phyloP scores from a whole-genome alignment of 1,140 invertebrate species.

The Panagrolaimus sp. region DNA sequence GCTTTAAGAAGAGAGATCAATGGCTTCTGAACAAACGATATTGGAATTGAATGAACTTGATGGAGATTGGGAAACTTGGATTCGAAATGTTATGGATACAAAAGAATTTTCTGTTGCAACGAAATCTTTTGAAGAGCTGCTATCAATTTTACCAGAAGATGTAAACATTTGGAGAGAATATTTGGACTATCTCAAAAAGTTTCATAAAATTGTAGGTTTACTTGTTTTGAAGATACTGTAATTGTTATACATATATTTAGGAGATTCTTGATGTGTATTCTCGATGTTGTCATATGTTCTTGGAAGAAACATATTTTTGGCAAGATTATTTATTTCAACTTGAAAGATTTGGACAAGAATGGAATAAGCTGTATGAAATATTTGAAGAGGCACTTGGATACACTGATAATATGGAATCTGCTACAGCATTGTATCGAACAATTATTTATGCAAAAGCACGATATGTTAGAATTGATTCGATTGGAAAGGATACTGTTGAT shows the following conservation, averaged over 20 bases:
- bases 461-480: background rate
- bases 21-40: too few relatives aligned
- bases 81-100: background rate
- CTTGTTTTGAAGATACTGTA: too few relatives aligned
- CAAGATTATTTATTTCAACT: slow-evolving; percentile 3
- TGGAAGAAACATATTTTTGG: background rate
- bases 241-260: too few relatives aligned
- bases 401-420: background rate
- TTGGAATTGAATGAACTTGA: too few relatives aligned
- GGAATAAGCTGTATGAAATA: background rate
- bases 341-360: background rate
- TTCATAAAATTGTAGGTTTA: background rate
- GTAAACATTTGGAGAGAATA: slow-evolving; percentile 7
- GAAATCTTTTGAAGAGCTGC: background rate
- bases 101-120: background rate
- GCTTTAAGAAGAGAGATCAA: too few relatives aligned
- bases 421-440: background rate
- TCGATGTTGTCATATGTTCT: background rate
- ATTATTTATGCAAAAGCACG: background rate
- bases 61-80: background rate
- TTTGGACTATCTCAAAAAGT: slow-evolving; percentile 12
- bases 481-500: background rate
- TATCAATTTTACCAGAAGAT: background rate
- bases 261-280: background rate
- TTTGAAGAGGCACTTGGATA: slow-evolving; percentile 1